phyloP scores from a whole-genome alignment of 2,797 vertebrate species.

The Gallinago solitaria region DNA sequence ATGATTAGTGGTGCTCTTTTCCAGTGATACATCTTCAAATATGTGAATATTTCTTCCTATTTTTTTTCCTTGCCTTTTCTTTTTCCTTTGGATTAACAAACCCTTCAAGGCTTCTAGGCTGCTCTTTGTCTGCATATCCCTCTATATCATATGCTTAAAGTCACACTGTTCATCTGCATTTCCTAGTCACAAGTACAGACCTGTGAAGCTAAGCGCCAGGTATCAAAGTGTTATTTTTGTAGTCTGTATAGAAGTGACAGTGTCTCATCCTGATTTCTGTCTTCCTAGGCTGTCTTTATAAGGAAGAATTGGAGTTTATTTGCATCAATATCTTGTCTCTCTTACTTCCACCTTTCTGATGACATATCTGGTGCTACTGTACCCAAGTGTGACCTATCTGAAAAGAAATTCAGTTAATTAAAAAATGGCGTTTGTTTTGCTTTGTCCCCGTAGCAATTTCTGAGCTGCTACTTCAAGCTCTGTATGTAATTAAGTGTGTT shows the following conservation, averaged over 20 bases:
- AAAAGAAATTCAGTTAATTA: neutral
- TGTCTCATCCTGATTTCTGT: neutral
- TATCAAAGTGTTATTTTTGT: neutral
- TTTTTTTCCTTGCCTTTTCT: neutral
- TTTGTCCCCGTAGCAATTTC: neutral
- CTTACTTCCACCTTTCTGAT: neutral
- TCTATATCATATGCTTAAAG: neutral
- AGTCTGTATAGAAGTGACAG: neutral
- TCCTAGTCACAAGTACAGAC: neutral
- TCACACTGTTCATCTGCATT: neutral
- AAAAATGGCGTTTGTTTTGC: neutral
- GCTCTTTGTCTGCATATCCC: neutral
- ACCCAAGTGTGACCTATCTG: neutral
- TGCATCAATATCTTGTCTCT: neutral
- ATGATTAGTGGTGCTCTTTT: neutral
- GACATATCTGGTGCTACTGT: neutral
- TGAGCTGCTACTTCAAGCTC: neutral
- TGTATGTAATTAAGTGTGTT: neutral
- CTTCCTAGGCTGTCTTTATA: neutral
- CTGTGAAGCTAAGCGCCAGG: neutral
- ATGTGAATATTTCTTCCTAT: neutral
- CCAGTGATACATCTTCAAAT: neutral
- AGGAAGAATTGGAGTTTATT: neutral
- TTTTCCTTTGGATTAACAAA: neutral
- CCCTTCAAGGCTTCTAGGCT: neutral